Base-by-base conservation (phyloP, 2,888 invertebrate genomes). In the Alentia gelatinosa region DNA sequence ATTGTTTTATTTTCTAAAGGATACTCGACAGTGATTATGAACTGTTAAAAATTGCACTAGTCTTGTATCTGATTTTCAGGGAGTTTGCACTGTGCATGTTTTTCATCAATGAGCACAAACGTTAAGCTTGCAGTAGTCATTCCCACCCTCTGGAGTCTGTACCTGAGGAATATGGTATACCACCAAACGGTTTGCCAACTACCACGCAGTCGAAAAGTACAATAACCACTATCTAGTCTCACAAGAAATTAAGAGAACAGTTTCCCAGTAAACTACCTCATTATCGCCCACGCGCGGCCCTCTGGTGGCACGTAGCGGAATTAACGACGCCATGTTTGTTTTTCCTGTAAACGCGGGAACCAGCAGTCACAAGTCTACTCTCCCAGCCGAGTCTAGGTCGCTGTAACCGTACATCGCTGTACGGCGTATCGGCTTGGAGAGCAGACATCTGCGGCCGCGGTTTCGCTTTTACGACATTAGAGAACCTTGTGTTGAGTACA, bases 151-250 rank as follows among this genome's bases (percentile, higher is more conserved):
- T 79, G 79, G 79, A 79, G 79, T 26, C 19, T 35, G 23, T 79
- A 79, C 79, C 79, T 79, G 79, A 79, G 79, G 79, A 79, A 79
- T 79, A 79, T 23, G 35, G 35, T 39, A 39, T 39, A 79, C 79
- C n/a, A 79, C 79, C 79, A 79, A 79, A 79, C 79, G n/a, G 12
- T 79, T 79, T 79, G 9, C 39, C 79, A 79, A 37, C 79, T 79
- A 79, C 79, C 79, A 79, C 79, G 35, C 79, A 79, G 79, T 79
- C 26, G 37, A 79, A 79, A 19, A 79, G 79, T 39, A 79, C 79
- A 39, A 79, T 79, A 79, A 79, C 7, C 79, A 79, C 79, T 79
- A 79, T 19, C 79, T 79, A 79, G 37, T 37, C 26, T n/a, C 37
- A 79, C 79, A 39, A 39, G 26, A 79, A 79, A 35, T 79, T 12